Conservation (phyloP, 37 sponge, comb jelly and placozoan species). For the Beroe ovata region DNA sequence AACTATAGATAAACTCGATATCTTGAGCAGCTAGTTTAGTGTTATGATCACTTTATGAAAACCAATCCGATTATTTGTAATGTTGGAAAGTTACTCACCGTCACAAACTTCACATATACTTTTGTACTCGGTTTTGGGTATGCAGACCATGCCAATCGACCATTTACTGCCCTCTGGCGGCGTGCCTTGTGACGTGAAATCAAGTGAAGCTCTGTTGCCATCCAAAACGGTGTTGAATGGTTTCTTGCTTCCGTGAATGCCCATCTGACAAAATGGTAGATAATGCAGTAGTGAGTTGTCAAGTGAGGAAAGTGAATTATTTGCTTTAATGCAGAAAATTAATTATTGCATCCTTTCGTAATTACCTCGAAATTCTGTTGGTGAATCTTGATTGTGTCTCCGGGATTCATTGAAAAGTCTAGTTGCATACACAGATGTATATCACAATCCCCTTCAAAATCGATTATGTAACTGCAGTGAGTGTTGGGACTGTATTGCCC, state of each 20-base stretch:
- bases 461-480: slow-evolving; percentile 51
- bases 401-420: slow-evolving; percentile 4
- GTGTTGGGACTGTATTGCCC: slow-evolving; percentile 63
- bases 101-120: slow-evolving; percentile 52
- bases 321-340: too few relatives aligned
- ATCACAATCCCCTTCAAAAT: slow-evolving; percentile 36
- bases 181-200: background rate
- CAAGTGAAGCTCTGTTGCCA: slow-evolving; percentile 17
- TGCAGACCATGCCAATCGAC: slow-evolving; percentile 32
- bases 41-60: too few relatives aligned
- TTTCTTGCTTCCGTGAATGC: background rate
- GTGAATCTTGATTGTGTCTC: background rate
- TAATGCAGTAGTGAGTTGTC: background rate
- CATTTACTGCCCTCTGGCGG: slow-evolving; percentile 47
- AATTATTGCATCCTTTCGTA: too few relatives aligned
- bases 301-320: too few relatives aligned
- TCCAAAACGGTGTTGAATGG: slow-evolving; percentile 28
- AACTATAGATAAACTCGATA: too few relatives aligned
- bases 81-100: background rate
- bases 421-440: background rate
- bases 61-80: too few relatives aligned
- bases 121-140: slow-evolving; percentile 55
- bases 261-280: background rate
- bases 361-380: background rate
- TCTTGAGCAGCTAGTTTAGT: too few relatives aligned